Base-by-base conservation (phyloP, 2,888 invertebrate species). In the Catocala nupta region DNA sequence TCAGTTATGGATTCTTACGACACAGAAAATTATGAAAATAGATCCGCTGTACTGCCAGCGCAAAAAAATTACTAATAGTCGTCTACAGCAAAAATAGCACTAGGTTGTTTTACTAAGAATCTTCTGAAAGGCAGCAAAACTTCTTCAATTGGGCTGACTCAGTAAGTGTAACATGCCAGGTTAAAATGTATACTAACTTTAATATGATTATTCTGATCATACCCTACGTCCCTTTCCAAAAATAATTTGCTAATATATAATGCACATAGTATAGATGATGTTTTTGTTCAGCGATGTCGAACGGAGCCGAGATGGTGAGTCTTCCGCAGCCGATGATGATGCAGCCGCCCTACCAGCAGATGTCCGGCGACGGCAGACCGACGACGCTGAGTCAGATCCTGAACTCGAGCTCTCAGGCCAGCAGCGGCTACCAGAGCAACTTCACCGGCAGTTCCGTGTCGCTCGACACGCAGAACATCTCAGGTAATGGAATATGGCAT, bases 341-440 rank as follows among this genome's bases (percentile, higher is more conserved):
- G 81, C 89, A 85, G 71, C 83, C 82, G n/a, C 80, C 79, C 0
- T 90, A 87, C 77, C 84, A 84, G 62, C 84, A 81, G 16, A 63
- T 83, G 74, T 80, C 83, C 5, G 71, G 72, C 0, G 90, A 91
- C 2, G 75, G 70, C 50, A 25, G 25, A 2, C 83, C 92, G 92
- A 87, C 85, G 34, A 87, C 90, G 2, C 78, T 92, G 68, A 88
- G 82, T 65, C 91, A 92, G 65, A 65, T 93, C 47, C 81, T 94
- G 65, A 93, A 93, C 86, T 87, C 87, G 0, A 94, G 94, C 81
- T 92, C 91, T 45, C 91, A 90, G 68, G 91, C 87, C 55, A 92
- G 94, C 79, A 92, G 93, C 69, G 93, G 94, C 0, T 95, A 95
- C 81, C 95, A 95, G 82, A 93, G 93, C 86, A 92, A 95, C 84